A percentile compares a stretch with the other conserved stretches of the same genome.
Evolutionary conservation across 2,797 vertebrate genomes (phyloP).

Genomic region (Bufotes viridis): DNA sequence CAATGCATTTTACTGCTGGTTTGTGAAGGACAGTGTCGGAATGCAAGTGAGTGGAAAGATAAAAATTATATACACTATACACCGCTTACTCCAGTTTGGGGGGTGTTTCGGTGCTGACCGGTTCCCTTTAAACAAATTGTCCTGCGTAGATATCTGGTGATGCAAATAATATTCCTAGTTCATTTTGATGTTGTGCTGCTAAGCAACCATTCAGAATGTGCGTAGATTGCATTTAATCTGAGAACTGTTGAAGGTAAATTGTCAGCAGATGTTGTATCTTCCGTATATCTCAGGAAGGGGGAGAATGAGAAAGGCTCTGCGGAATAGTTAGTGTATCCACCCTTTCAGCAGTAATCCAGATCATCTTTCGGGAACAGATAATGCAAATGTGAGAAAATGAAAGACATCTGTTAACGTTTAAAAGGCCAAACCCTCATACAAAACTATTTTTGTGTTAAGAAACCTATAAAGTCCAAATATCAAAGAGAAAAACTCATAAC

Average conservation of each 20-base stretch:
- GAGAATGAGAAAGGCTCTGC: not conserved
- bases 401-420: constrained; percentile 43
- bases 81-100: too few species aligned
- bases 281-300: constrained; percentile 2
- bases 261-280: constrained; percentile 30
- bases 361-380: constrained; percentile 47
- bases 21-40: too few species aligned
- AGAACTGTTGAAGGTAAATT: constrained; percentile 31
- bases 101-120: too few species aligned
- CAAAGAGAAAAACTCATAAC: not conserved
- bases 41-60: too few species aligned
- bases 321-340: not conserved
- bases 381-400: constrained; percentile 29
- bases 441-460: not conserved
- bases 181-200: not conserved
- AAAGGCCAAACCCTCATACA: not conserved
- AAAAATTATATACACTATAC: too few species aligned
- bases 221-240: constrained; percentile 33
- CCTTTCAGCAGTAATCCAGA: constrained; percentile 15
- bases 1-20: too few species aligned
- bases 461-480: not conserved
- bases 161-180: not conserved
- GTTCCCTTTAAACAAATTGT: not conserved
- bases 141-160: not conserved
- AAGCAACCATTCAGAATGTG: constrained; percentile 3